Conservation (phyloP, 2,888 invertebrate species). For the Camponotus fellah region DNA sequence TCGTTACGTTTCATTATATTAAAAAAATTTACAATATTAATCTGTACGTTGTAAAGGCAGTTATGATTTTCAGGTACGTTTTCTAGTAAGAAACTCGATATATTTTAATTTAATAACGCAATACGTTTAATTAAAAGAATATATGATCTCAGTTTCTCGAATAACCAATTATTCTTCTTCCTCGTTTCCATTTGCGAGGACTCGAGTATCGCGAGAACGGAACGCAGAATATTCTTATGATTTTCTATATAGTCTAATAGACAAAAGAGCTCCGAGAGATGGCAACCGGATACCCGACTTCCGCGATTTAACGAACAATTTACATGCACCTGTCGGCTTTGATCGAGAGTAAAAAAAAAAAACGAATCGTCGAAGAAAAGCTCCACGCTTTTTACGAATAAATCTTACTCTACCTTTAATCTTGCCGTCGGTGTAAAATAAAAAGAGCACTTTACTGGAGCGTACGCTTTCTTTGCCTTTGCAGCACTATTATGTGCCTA, state of each 20-base stretch:
- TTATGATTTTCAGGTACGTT: background rate
- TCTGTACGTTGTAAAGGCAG: background rate
- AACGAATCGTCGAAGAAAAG: conserved; percentile 41
- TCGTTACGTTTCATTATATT: background rate
- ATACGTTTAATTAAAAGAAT: conserved; percentile 11
- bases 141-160: conserved; percentile 44
- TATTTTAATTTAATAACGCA: conserved; percentile 5
- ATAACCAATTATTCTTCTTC: conserved; percentile 43
- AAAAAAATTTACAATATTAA: background rate
- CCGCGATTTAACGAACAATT: conserved; percentile 55
- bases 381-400: conserved; percentile 55
- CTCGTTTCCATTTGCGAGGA: conserved; percentile 24
- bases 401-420: conserved; percentile 63
- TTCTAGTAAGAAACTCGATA: background rate
- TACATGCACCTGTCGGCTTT: conserved; percentile 40
- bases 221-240: conserved; percentile 22
- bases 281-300: conserved; percentile 47
- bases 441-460: conserved; percentile 58
- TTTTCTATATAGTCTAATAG: conserved; percentile 38
- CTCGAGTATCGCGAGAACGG: conserved; percentile 3
- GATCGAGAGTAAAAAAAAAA: conserved; percentile 12
- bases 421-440: conserved; percentile 61
- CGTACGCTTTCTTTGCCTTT: conserved; percentile 59
- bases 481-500: conserved; percentile 60
- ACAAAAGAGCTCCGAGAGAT: conserved; percentile 30